Evolutionary conservation across 2,113 vertebrate species (phyloP), one percentile per base, ranked within the genome.

Genomic region (Protobothrops mucrosquamatus): DNA sequence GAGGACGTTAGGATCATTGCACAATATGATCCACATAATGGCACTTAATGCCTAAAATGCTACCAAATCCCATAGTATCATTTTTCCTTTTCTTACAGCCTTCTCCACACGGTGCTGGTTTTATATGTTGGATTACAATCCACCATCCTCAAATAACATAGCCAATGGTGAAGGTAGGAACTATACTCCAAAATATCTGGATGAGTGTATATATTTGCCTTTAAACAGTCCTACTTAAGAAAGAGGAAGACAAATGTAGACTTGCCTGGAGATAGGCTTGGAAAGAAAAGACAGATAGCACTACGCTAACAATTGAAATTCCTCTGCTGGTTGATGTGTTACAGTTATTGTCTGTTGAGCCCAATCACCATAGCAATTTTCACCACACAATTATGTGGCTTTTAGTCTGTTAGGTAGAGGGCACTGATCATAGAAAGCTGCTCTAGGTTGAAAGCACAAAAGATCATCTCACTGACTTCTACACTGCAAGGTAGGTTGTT

Each of bases 401-500:
- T 39, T 34, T 81, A 81, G 74, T 43, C 34, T 81, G 18, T 9
- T 39, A 43, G 74, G 7, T 43, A 23, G 74, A 81, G 7, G 18
- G 74, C 74, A 81, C 34, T 9, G 18, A 81, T 43, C 18, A 81
- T 43, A 81, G 15, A 48, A 29, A 4, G 14, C 4, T 55, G 9
- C 52, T 88, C 14, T 88, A 48, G 39, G 23, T 1, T 26, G 51
- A 43, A 48, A 74, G 91, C 14, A 14, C 0, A 7, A 48, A 51
- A 85, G 43, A 51, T 34, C 51, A 59, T 6, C 69, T 74, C 51
- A 88, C 88, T 61, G 64, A 6, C 54, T 85, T 89, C 92, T 85
- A 92, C 69, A 89, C 92, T 92, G 88, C 92, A 92, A 92, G 64
- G 54, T 89, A 85, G 59, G 54, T 59, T 51, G 92, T 92, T 89